Percentiles rank a stretch among this genome's conserved stretches.
Evolutionary conservation across 2,888 invertebrate species (phyloP).

Genomic region (Aspidiotus rigidus): DNA sequence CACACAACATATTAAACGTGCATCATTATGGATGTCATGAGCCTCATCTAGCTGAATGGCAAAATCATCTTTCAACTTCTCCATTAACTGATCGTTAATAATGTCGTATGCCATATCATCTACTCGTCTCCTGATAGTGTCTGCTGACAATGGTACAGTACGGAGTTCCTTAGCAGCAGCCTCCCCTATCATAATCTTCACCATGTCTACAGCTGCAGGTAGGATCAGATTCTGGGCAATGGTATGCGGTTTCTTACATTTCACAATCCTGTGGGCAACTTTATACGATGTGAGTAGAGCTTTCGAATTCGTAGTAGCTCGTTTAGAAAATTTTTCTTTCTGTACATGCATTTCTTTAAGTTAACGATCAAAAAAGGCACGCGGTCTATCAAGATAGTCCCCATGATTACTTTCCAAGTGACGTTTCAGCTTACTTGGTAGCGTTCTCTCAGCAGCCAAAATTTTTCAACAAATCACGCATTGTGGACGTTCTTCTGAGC

Average conservation of each 20-base stretch:
- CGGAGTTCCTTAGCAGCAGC: slow-evolving; percentile 36
- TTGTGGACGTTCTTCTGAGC: slow-evolving; percentile 28
- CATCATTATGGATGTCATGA: slow-evolving; percentile 22
- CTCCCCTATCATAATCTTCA: slow-evolving; percentile 38
- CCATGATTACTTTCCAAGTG: slow-evolving; percentile 36
- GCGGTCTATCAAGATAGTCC: slow-evolving; percentile 35
- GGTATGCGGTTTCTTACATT: slow-evolving; percentile 38
- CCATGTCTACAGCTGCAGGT: slow-evolving; percentile 39
- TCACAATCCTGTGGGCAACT: slow-evolving; percentile 36
- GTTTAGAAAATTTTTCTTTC: slow-evolving; percentile 34
- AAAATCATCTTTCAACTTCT: slow-evolving; percentile 21
- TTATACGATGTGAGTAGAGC: slow-evolving; percentile 36
- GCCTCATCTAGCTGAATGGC: slow-evolving; percentile 21
- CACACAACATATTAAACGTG: slow-evolving; percentile 28
- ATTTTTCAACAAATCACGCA: slow-evolving; percentile 29
- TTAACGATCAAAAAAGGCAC: slow-evolving; percentile 19
- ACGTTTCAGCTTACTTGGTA: slow-evolving; percentile 36
- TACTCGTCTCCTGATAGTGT: slow-evolving; percentile 37
- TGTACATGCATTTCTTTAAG: slow-evolving; percentile 36
- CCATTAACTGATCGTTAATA: slow-evolving; percentile 20
- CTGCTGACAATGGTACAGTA: slow-evolving; percentile 38
- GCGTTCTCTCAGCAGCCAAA: slow-evolving; percentile 34
- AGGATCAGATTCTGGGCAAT: slow-evolving; percentile 38
- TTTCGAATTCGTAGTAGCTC: slow-evolving; percentile 33
- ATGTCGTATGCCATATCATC: slow-evolving; percentile 35